Conservation (phyloP, 1,140 invertebrate genomes). For the Ruditapes philippinarum region DNA sequence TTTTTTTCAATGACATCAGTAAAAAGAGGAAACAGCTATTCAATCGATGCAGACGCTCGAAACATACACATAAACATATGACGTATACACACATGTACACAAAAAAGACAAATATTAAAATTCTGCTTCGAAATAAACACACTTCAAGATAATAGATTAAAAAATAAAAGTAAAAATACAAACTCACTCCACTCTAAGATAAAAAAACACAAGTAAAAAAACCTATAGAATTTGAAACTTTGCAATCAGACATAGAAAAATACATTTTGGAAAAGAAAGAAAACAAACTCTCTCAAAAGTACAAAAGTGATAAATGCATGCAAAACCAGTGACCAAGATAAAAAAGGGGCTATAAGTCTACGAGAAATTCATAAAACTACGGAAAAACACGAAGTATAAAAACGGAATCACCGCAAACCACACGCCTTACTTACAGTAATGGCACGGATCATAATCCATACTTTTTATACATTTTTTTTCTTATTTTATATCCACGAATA, state of each 20-base stretch:
- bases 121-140: background rate
- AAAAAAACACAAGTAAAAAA: background rate
- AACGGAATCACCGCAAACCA: conserved; percentile 40
- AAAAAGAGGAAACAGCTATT: too few species aligned
- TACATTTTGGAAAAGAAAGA: conserved; percentile 2
- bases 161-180: background rate
- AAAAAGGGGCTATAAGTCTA: conserved; percentile 1
- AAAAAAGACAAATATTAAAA: background rate
- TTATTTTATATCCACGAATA: conserved; percentile 30
- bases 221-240: background rate
- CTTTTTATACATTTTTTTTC: background rate
- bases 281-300: background rate
- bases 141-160: background rate
- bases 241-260: background rate
- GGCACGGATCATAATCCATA: conserved; percentile 10
- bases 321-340: conserved; percentile 14
- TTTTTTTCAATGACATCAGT: too few species aligned
- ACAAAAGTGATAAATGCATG: background rate
- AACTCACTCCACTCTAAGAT: conserved; percentile 27
- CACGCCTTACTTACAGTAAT: conserved; percentile 57
- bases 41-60: too few species aligned
- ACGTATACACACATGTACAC: background rate
- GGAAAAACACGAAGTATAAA: conserved; percentile 26
- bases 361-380: conserved; percentile 26
- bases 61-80: too few species aligned